These are phyloP conservation scores for Enteromius afrohamiltoni DNA, from an alignment of 2,797 vertebrate species.

Conservation along the genomic window DNA sequence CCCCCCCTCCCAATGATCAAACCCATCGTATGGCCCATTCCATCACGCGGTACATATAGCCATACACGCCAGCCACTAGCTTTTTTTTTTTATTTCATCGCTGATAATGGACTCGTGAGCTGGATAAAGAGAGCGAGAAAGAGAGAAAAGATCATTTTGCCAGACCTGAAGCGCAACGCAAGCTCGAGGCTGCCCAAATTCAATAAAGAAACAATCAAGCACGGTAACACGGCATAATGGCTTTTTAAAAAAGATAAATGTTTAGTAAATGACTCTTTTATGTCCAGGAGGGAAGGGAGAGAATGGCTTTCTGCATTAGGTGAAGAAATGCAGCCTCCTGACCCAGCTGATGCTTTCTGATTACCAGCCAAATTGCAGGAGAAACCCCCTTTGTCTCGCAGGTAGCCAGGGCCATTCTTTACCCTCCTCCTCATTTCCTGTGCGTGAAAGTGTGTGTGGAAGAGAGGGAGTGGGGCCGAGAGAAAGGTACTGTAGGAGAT, in stretches of 20 bases:
- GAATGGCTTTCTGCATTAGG: slow-evolving; percentile 62
- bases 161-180: slow-evolving; percentile 61
- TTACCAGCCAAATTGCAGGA: slow-evolving; percentile 64
- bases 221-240: slow-evolving; percentile 67
- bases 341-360: slow-evolving; percentile 64
- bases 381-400: slow-evolving; percentile 60
- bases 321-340: slow-evolving; percentile 60
- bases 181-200: slow-evolving; percentile 63
- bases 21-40: slow-evolving; percentile 26
- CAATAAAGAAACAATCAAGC: slow-evolving; percentile 69
- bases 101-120: slow-evolving; percentile 58
- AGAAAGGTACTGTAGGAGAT: slow-evolving; percentile 21
- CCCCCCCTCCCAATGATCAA: slow-evolving; percentile 17
- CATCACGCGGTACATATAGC: slow-evolving; percentile 27
- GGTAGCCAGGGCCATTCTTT: slow-evolving; percentile 54
- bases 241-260: slow-evolving; percentile 71
- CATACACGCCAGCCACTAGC: slow-evolving; percentile 34
- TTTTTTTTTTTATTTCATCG: slow-evolving; percentile 55
- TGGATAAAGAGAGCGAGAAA: slow-evolving; percentile 53
- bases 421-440: slow-evolving; percentile 38
- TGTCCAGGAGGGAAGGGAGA: slow-evolving; percentile 65
- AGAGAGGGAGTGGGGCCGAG: slow-evolving; percentile 18
- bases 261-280: slow-evolving; percentile 66
- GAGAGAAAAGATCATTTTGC: slow-evolving; percentile 63
- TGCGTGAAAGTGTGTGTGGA: slow-evolving; percentile 37